Evolutionary conservation across 2,113 vertebrate species (phyloP), one percentile per base, ranked within the genome.

Genomic region (Cololabis saira): DNA sequence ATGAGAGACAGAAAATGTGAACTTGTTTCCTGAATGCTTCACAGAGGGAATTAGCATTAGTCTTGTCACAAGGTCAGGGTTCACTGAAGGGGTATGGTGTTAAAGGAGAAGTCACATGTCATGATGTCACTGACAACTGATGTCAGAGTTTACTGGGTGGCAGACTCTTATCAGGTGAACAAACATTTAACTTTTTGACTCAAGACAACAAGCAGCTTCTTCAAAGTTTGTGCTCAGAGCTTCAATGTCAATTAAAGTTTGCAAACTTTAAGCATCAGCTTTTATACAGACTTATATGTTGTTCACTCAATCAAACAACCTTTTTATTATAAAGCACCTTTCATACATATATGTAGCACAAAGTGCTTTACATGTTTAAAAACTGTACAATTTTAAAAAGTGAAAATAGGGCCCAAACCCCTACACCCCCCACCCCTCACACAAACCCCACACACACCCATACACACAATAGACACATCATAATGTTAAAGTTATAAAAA

Each of bases 81-180:
- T 90, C 83, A 78, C 30, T 43, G 67, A 37, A 55, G 69, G 45
- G 73, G 16, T 61, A 53, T 40, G 66, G 68, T 55, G 44, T 56
- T 33, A 77, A 37, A 61, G 65, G 42, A 67, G 43, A 60, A 77
- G 55, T 69, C 76, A 84, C 54, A 61, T 69, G 78, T 72, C 65
- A 50, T 42, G 22, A 1, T 57, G 41, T 74, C 15, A 17, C 13
- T 56, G 27, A 43, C 33, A 43, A 57, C 30, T 74, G 30, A 74
- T 63, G 59, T 80, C 61, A 7, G 33, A 37, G 10, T 4, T 7
- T 11, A 37, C 33, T 58, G 62, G 74, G 74, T 78, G 54, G 69
- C 70, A 75, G 56, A 50, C 19, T 64, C 33, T 51, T 22, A 53
- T 57, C 85, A 90, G 82, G 85, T 87, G 82, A 83, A 84, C 75